Evolutionary conservation across 2,113 vertebrate species (phyloP), one percentile per base, ranked within the genome.

Genomic region (Oreotrochilus melanogaster): DNA sequence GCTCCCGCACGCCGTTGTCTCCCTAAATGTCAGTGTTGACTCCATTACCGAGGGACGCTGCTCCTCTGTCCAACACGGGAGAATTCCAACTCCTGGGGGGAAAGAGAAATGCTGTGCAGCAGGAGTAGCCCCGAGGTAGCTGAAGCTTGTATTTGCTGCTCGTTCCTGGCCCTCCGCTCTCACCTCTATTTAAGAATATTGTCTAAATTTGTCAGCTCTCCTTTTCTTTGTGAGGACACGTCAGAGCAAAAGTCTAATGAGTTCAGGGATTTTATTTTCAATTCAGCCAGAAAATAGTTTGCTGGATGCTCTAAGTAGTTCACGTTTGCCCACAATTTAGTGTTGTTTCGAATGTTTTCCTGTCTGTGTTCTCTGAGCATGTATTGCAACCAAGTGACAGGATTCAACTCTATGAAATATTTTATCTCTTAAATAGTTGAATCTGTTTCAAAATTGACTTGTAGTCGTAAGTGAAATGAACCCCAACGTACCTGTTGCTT

Each of bases 1-100:
- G 18, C 24, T 14, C 80, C 43, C 16, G 33, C 39, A 1, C 24
- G 6, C 18, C 5, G 19, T 5, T 11, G 30, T 12, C 12, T 14
- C 35, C 50, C n/a, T 15, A 2, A 13, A 12, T 1, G 30, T 5
- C 27, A 2, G 15, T 21, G 22, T n/a, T 12, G 18, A 2, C 5
- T 11, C 30, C 11, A 22, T 2, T 42, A 11, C 10, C 12, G 4
- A n/a, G 18, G 14, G 51, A 1, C 7, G 9, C 30, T 3, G 53
- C 37, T 28, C 14, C 47, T 5, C 15, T 3, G 31, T 4, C 1
- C 21, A 4, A 5, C 24, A 1, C 9, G 17, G n/a, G 39, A 14
- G 47, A 30, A 7, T 2, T 6, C 31, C n/a, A 47, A 8, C 18
- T 47, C 45, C 4, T 47, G 45, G 45, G 45, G 45, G 45, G 45